Conservation (phyloP, 2,797 vertebrate genomes). For the Cyprinodon diabolis region DNA sequence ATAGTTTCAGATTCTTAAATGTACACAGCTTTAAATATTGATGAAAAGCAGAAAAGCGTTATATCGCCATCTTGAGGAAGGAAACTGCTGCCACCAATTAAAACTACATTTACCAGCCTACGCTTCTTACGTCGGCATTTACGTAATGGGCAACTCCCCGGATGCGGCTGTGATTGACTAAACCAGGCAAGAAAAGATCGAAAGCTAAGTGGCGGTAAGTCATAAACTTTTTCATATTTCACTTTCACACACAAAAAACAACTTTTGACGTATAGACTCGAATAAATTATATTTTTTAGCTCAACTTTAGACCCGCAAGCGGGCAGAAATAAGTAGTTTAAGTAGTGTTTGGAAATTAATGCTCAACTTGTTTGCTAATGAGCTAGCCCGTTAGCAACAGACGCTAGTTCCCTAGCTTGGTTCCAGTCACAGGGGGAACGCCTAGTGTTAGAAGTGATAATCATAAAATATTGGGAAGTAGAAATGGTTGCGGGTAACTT, state of each 20-base stretch:
- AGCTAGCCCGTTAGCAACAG: constrained; percentile 66
- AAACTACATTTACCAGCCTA: constrained; percentile 70
- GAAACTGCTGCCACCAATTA: background rate
- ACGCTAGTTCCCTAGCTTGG: constrained; percentile 79
- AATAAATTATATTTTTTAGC: background rate
- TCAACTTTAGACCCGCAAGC: background rate
- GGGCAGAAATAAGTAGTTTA: background rate
- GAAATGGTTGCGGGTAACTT: background rate
- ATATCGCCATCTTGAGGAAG: constrained; percentile 53
- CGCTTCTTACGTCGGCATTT: constrained; percentile 33
- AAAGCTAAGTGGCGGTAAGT: constrained; percentile 82
- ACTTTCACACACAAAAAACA: constrained; percentile 3
- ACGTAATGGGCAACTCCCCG: constrained; percentile 79
- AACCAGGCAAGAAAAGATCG: constrained; percentile 75
- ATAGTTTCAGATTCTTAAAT: background rate
- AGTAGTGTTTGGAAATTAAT: constrained; percentile 42
- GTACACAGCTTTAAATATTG: background rate
- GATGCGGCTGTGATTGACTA: constrained; percentile 82
- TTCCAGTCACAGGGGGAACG: constrained; percentile 73
- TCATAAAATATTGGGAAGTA: constrained; percentile 5
- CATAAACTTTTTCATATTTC: constrained; percentile 48
- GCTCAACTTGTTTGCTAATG: constrained; percentile 76
- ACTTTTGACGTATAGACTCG: background rate
- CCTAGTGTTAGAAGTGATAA: constrained; percentile 64
- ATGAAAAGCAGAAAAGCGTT: constrained; percentile 2